A percentile compares a stretch with the other conserved stretches of the same genome.
phyloP scores from a whole-genome alignment of 30 jellyfish, hydroid and myxozoan genomes.

The Morbakka virulenta region DNA sequence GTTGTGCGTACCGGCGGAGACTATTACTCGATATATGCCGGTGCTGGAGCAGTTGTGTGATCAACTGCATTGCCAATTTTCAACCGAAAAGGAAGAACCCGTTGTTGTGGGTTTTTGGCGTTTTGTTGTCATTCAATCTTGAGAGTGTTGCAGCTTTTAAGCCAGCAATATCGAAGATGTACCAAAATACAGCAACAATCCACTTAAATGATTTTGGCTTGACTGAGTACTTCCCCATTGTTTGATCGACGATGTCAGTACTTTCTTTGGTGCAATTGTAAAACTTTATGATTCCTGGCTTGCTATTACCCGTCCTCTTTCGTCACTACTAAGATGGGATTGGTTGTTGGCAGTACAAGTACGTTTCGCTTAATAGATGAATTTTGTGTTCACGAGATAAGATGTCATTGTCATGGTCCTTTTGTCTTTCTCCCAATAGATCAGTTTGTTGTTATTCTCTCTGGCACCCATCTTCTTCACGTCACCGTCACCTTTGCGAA shows the following conservation, averaged over 20 bases:
- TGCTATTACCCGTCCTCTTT: too few species aligned
- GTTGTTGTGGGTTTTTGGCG: background rate
- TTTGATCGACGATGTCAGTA: too few species aligned
- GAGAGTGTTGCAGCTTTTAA: constrained; percentile 11
- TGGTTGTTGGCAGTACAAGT: too few species aligned
- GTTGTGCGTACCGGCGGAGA: too few species aligned
- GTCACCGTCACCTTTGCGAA: constrained; percentile 14
- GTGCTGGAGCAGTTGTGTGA: too few species aligned
- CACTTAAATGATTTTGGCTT: constrained; percentile 25
- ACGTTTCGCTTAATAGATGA: too few species aligned
- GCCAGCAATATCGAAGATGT: constrained; percentile 28
- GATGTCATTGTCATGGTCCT: constrained; percentile 33
- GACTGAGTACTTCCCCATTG: constrained; percentile 4
- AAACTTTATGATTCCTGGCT: too few species aligned
- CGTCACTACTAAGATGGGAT: too few species aligned
- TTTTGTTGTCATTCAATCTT: constrained; percentile 28
- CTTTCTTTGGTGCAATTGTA: too few species aligned
- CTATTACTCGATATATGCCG: too few species aligned
- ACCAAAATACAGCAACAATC: constrained; percentile 37
- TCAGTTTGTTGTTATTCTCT: constrained; percentile 25
- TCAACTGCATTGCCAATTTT: constrained; percentile 35
- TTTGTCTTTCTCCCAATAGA: constrained; percentile 19
- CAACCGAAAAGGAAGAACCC: constrained; percentile 19
- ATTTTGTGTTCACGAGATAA: too few species aligned
- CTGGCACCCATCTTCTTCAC: constrained; percentile 19